Evolutionary conservation across 2,113 vertebrate genomes (phyloP).

Genomic region (Micronycteris hirsuta): DNA sequence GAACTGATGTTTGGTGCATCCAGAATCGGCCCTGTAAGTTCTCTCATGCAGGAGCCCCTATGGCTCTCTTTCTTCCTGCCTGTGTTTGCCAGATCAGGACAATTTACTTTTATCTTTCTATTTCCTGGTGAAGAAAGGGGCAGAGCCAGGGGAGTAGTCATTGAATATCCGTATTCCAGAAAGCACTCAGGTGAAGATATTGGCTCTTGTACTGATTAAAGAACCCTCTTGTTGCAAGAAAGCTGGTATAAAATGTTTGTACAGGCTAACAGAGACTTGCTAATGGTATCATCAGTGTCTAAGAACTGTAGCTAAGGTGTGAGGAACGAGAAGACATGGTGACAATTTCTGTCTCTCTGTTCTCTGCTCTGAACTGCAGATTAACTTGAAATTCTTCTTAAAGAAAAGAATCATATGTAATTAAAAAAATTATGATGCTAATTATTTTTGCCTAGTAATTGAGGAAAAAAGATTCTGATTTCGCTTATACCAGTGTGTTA

Average conservation of each 20-base stretch:
- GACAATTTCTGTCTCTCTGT: neutral
- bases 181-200: neutral
- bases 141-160: neutral
- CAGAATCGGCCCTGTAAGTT: neutral
- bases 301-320: accelerated
- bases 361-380: neutral
- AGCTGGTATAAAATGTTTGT: neutral
- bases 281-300: neutral
- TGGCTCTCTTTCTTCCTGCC: neutral
- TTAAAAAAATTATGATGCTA: neutral
- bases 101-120: neutral
- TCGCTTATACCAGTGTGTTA: neutral
- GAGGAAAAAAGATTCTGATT: neutral
- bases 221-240: neutral
- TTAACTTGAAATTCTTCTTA: neutral
- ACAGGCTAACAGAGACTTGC: neutral
- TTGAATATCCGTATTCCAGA: neutral
- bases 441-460: neutral
- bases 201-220: neutral
- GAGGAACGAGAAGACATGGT: neutral
- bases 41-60: accelerated
- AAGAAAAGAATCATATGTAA: neutral
- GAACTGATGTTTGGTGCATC: accelerated
- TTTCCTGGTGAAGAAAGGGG: neutral
- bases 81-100: neutral